Evolutionary conservation across 2,888 invertebrate genomes (phyloP).

Genomic region (Ophioninae sp.): DNA sequence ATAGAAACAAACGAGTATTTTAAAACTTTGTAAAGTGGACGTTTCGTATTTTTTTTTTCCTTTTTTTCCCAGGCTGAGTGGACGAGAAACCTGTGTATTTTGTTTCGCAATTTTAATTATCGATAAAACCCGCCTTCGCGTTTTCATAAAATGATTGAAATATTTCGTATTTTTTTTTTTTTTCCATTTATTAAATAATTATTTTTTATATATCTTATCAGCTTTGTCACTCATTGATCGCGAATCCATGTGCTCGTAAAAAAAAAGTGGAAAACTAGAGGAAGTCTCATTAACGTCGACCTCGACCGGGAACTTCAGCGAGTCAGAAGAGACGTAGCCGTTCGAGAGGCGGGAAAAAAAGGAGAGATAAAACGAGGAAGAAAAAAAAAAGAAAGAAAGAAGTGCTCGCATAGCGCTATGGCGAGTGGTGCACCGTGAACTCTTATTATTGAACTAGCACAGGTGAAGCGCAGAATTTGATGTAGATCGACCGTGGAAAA

Average conservation of each 20-base stretch:
- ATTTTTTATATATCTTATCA: slow-evolving; percentile 6
- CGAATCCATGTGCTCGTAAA: slow-evolving; percentile 26
- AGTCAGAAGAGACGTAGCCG: slow-evolving; percentile 30
- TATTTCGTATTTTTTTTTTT: background rate
- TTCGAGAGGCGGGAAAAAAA: slow-evolving; percentile 20
- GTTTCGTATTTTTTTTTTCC: no score
- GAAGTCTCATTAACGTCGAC: slow-evolving; percentile 44
- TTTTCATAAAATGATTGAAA: slow-evolving; percentile 30
- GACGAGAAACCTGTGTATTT: no score
- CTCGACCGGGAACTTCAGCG: slow-evolving; percentile 41
- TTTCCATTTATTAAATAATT: no score
- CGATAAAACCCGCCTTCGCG: background rate
- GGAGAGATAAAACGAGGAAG: background rate
- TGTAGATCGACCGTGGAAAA: slow-evolving; percentile 24
- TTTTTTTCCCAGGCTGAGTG: no score
- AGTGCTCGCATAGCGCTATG: slow-evolving; percentile 18
- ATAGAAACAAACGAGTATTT: no score
- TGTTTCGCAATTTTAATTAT: background rate
- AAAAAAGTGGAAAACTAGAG: slow-evolving; percentile 14
- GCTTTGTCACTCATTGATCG: slow-evolving; percentile 32
- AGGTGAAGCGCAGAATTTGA: slow-evolving; percentile 10
- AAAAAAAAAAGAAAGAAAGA: slow-evolving; percentile 10
- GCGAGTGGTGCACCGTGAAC: slow-evolving; percentile 10
- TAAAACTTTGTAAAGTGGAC: no score
- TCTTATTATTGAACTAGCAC: slow-evolving; percentile 29